Conservation (phyloP, 2,888 invertebrate species). For the Eumerus sabulonum region DNA sequence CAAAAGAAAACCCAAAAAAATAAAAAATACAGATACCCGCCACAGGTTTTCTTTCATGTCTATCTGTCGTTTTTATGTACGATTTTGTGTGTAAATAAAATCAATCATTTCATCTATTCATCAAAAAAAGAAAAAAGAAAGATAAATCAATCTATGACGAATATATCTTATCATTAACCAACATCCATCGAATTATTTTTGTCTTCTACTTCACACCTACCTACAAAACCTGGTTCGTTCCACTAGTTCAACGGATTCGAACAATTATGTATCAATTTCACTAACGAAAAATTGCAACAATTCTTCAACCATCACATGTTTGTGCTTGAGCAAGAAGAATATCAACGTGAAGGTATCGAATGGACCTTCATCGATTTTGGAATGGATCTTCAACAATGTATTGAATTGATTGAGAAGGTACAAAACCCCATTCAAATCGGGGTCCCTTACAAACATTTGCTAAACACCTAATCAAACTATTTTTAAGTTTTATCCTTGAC, state of each 20-base stretch:
- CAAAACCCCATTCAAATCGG: constrained; percentile 48
- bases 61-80: constrained; percentile 28
- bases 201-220: neutral
- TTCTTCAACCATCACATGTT: constrained; percentile 98
- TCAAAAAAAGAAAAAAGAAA: constrained; percentile 11
- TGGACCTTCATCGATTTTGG: constrained; percentile 97
- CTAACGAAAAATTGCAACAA: constrained; percentile 95
- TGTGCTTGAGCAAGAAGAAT: constrained; percentile 95
- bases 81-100: constrained; percentile 50
- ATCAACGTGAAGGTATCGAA: constrained; percentile 93
- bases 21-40: no score
- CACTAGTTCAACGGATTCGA: constrained; percentile 92
- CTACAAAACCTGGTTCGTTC: constrained; percentile 77
- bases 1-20: no score
- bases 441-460: constrained; percentile 9
- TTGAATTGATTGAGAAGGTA: constrained; percentile 88
- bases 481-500: neutral
- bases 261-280: constrained; percentile 96
- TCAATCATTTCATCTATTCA: constrained; percentile 3
- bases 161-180: constrained; percentile 30
- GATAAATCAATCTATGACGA: constrained; percentile 3
- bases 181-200: constrained; percentile 23
- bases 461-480: neutral
- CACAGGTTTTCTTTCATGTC: constrained; percentile 1
- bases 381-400: constrained; percentile 91